Conservation (phyloP, 1,140 invertebrate species). For the Pararge aegeria region DNA sequence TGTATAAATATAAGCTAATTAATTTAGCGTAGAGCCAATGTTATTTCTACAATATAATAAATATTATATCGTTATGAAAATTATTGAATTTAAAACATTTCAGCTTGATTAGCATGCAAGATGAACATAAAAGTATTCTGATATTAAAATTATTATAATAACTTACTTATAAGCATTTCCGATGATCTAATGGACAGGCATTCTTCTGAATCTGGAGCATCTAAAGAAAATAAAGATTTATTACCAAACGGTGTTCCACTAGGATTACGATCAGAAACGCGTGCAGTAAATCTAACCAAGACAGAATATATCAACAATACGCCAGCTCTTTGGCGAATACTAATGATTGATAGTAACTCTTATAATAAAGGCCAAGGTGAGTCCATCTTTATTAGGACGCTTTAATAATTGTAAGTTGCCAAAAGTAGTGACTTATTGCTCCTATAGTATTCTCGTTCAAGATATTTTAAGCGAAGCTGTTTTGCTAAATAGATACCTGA, state of each 20-base stretch:
- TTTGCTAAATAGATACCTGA: neutral
- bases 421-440: conserved; percentile 46
- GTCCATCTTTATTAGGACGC: conserved; percentile 53
- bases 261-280: conserved; percentile 1
- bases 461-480: neutral
- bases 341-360: conserved; percentile 64
- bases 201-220: too few relatives aligned
- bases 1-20: conserved; percentile 54
- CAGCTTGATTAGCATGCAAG: neutral
- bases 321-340: conserved; percentile 32
- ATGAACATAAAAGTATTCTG: too few relatives aligned
- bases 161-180: too few relatives aligned
- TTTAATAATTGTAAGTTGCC: conserved; percentile 49
- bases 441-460: conserved; percentile 4
- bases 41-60: conserved; percentile 43
- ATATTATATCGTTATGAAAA: conserved; percentile 15
- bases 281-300: conserved; percentile 22
- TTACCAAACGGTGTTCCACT: neutral
- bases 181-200: too few relatives aligned
- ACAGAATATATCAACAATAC: conserved; percentile 19
- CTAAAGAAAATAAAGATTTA: conserved; percentile 1
- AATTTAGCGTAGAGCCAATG: conserved; percentile 50
- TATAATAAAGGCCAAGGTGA: conserved; percentile 68
- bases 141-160: too few relatives aligned
- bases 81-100: conserved; percentile 5